Percentiles rank a stretch among this genome's conserved stretches.
These are phyloP conservation scores for Notospermus geniculatus DNA, from an alignment of 1,140 invertebrate genomes.

Conservation along the genomic window DNA sequence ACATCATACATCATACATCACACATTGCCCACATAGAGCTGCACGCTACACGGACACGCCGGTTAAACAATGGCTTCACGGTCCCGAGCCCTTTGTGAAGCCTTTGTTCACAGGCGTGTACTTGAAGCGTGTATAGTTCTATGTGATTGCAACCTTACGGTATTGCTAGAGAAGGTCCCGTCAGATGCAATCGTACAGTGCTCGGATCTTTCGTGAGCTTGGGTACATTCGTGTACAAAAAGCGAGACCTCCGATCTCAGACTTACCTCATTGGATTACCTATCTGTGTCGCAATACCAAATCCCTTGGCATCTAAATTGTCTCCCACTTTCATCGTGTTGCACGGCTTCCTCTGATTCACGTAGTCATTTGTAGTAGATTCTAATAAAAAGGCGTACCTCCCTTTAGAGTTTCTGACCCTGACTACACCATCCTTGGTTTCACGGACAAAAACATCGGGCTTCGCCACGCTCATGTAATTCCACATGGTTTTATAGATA, in stretches of 20 bases:
- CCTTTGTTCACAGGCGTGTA: too few relatives aligned
- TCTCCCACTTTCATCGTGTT: constrained; percentile 90
- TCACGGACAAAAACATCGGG: constrained; percentile 41
- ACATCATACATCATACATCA: too few relatives aligned
- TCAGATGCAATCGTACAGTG: too few relatives aligned
- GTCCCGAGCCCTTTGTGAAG: neutral
- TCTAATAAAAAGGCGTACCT: constrained; percentile 93
- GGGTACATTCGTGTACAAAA: neutral
- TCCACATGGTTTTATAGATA: constrained; percentile 93
- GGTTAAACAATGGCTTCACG: neutral
- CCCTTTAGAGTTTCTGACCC: constrained; percentile 58
- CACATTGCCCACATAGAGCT: too few relatives aligned
- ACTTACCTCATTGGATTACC: constrained; percentile 81
- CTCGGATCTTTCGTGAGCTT: too few relatives aligned
- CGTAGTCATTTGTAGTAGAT: constrained; percentile 93
- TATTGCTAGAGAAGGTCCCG: too few relatives aligned
- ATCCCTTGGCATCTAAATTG: constrained; percentile 90
- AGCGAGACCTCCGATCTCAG: neutral
- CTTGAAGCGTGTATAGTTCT: neutral
- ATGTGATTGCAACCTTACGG: too few relatives aligned
- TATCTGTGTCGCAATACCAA: constrained; percentile 87
- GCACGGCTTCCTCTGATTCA: constrained; percentile 87
- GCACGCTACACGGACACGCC: too few relatives aligned
- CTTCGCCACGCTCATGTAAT: constrained; percentile 72
- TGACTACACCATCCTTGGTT: constrained; percentile 40